Percentiles rank a stretch among this genome's conserved stretches.
These are phyloP conservation scores for Nannospalax galili DNA, from an alignment of 2,113 vertebrate genomes.

Conservation along the genomic window DNA sequence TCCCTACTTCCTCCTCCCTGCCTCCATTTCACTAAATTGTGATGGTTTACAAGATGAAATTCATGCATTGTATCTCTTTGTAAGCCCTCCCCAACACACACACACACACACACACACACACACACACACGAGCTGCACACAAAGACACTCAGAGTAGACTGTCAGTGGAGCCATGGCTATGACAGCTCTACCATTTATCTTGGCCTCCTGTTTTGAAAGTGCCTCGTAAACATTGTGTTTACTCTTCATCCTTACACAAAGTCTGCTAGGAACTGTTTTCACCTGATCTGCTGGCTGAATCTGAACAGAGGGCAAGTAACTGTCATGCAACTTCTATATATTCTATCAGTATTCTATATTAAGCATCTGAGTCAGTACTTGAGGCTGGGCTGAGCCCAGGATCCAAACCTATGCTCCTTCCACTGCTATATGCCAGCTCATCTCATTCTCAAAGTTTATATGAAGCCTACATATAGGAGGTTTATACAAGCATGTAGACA, in stretches of 20 bases:
- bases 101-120: too few relatives aligned
- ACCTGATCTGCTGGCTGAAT: background rate
- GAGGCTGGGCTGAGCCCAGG: background rate
- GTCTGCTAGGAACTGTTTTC: background rate
- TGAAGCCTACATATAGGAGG: background rate
- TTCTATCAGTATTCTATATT: background rate
- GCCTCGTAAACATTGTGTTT: background rate
- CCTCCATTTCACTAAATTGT: background rate
- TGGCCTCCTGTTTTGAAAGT: background rate
- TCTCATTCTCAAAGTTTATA: background rate
- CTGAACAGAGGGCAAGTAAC: background rate
- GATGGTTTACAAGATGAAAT: conserved; percentile 9
- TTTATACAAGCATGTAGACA: background rate
- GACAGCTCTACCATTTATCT: background rate
- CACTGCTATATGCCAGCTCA: background rate
- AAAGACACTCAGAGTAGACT: background rate
- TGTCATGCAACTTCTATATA: background rate
- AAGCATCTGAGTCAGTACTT: background rate
- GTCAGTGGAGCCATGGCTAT: background rate
- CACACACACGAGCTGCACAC: too few relatives aligned
- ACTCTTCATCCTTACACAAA: background rate
- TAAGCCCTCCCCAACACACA: background rate
- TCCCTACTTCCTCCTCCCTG: background rate
- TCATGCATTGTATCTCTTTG: background rate
- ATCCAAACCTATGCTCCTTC: conserved; percentile 2